Percentiles rank a stretch among this genome's conserved stretches.
Evolutionary conservation across 2,888 invertebrate genomes (phyloP).

Genomic region (Meandrusa payeni): DNA sequence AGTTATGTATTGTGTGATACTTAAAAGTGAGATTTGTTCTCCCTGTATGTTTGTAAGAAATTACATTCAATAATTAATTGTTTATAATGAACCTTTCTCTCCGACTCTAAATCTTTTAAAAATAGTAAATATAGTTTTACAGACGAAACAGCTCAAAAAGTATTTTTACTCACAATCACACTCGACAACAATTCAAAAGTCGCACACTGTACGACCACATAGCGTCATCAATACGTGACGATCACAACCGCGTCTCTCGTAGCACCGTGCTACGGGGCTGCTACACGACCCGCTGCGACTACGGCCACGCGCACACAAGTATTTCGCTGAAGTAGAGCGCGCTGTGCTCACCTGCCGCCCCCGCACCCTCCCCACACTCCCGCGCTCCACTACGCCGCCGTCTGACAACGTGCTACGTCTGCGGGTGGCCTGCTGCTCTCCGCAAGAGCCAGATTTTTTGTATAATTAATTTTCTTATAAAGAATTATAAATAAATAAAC

Average conservation of each 20-base stretch:
- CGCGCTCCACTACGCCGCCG: slow-evolving; percentile 17
- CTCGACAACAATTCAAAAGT: background rate
- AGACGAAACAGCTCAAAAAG: no score
- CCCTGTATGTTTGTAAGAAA: no score
- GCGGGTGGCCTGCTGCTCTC: no score
- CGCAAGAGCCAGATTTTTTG: no score
- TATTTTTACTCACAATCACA: slow-evolving; percentile 6
- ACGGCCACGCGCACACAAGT: slow-evolving; percentile 31
- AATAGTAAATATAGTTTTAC: no score
- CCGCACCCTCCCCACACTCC: slow-evolving; percentile 15
- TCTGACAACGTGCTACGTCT: no score
- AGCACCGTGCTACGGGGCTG: background rate
- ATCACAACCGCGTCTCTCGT: slow-evolving; percentile 7
- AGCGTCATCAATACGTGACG: background rate
- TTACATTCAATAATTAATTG: no score
- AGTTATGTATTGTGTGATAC: no score
- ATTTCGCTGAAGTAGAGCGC: no score
- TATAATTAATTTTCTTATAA: no score
- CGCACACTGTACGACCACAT: background rate
- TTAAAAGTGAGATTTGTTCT: no score
- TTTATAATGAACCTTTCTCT: background rate
- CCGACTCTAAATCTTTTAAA: background rate
- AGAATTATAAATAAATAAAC: no score
- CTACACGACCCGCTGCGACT: slow-evolving; percentile 22
- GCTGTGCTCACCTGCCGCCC: slow-evolving; percentile 23